These are phyloP conservation scores for Arenaria interpres DNA, from an alignment of 2,113 vertebrate genomes.

Conservation along the genomic window DNA sequence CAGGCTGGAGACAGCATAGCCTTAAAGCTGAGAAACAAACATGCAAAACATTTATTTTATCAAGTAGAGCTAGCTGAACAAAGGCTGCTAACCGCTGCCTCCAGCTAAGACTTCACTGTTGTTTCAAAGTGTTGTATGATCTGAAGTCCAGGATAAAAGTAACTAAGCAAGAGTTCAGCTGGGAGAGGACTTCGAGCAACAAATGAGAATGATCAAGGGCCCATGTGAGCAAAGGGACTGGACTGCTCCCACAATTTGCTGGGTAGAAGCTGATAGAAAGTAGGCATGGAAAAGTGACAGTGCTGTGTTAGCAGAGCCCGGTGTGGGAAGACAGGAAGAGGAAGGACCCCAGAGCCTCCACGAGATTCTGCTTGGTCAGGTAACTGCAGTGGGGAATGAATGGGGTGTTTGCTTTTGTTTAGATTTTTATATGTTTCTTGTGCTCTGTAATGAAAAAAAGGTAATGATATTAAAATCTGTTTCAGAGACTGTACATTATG, in stretches of 20 bases:
- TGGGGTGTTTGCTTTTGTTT: background rate
- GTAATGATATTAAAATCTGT: background rate
- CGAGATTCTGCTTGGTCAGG: background rate
- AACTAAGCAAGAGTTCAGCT: background rate
- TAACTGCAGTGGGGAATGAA: background rate
- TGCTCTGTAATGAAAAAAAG: background rate
- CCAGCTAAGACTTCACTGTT: background rate
- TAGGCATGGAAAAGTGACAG: background rate
- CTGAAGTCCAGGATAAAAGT: background rate
- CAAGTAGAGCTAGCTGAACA: background rate
- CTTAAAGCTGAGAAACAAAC: background rate
- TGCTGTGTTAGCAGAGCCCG: accelerated
- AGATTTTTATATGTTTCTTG: background rate
- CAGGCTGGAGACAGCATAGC: background rate
- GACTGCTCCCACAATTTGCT: background rate
- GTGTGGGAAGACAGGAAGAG: background rate
- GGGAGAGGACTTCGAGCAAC: background rate
- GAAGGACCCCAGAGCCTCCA: background rate
- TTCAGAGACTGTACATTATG: background rate
- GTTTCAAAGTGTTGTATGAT: background rate
- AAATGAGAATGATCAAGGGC: background rate
- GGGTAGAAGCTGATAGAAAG: background rate
- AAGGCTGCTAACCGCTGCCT: background rate
- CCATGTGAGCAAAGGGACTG: background rate
- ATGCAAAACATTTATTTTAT: background rate